These are phyloP conservation scores for Corythoichthys haematopterus DNA, from an alignment of 2,113 vertebrate species.

Conservation along the genomic window DNA sequence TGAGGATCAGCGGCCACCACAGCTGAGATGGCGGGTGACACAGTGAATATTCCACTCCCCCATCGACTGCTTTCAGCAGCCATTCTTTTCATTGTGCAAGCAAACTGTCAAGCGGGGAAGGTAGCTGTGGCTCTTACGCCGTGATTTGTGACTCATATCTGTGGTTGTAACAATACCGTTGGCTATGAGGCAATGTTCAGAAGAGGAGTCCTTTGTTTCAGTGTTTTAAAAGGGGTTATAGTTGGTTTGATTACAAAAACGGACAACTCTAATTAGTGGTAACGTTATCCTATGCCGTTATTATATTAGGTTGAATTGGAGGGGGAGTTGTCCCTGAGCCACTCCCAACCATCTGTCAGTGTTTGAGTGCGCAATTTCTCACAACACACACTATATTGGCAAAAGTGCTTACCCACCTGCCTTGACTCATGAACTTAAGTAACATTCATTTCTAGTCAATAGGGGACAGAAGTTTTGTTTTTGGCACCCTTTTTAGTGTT, in stretches of 20 bases:
- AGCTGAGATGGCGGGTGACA: conserved; percentile 43
- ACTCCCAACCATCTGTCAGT: conserved; percentile 47
- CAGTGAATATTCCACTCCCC: conserved; percentile 36
- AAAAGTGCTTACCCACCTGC: too few species aligned
- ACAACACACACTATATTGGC: conserved; percentile 15
- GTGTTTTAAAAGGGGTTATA: conserved; percentile 28
- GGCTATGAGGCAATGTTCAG: conserved; percentile 27
- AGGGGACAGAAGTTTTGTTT: too few species aligned
- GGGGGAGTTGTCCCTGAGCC: conserved; percentile 30
- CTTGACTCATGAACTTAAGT: too few species aligned
- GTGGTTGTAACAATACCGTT: conserved; percentile 2
- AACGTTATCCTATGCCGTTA: conserved; percentile 61
- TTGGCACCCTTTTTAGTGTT: too few species aligned
- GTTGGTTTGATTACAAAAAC: conserved; percentile 44
- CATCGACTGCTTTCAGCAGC: conserved; percentile 24
- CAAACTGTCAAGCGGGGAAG: conserved; percentile 29
- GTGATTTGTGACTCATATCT: conserved; percentile 21
- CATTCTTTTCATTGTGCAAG: conserved; percentile 44
- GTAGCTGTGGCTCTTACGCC: conserved; percentile 29
- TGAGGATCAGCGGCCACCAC: conserved; percentile 31
- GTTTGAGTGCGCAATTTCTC: conserved; percentile 27
- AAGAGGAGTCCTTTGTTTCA: conserved; percentile 19
- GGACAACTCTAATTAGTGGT: conserved; percentile 65
- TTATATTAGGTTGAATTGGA: conserved; percentile 48
- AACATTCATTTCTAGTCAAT: too few species aligned